Percentiles rank a stretch among this genome's conserved stretches.
phyloP scores from a whole-genome alignment of 1,140 invertebrate genomes.

The Pseudomyrmex pallidus region DNA sequence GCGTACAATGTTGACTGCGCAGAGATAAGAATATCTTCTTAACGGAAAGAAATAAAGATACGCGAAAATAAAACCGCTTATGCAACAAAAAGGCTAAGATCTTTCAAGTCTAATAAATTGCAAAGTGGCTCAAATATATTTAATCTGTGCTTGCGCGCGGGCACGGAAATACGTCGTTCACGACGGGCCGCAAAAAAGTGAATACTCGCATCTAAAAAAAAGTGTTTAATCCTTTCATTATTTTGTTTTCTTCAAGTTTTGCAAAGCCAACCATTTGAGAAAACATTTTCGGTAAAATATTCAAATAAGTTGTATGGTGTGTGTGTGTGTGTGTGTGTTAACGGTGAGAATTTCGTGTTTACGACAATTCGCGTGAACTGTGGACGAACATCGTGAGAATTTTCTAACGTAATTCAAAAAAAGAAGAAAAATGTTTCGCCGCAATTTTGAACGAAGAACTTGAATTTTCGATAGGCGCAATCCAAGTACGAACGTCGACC shows the following conservation, averaged over 20 bases:
- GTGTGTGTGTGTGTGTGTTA: background rate
- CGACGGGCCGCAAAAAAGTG: background rate
- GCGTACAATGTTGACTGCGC: background rate
- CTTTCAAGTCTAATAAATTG: slow-evolving; percentile 14
- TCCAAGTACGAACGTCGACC: slow-evolving; percentile 34
- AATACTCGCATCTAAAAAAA: slow-evolving; percentile 11
- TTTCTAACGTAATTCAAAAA: background rate
- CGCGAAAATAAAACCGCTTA: slow-evolving; percentile 25
- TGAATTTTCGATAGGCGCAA: background rate
- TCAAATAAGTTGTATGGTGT: slow-evolving; percentile 8
- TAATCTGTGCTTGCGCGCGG: slow-evolving; percentile 10
- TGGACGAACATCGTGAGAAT: background rate
- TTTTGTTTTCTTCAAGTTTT: background rate
- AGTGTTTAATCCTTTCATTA: slow-evolving; percentile 2
- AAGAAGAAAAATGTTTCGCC: no score
- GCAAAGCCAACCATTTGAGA: background rate
- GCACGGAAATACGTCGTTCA: background rate
- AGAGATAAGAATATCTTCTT: slow-evolving; percentile 40
- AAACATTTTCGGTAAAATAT: slow-evolving; percentile 17
- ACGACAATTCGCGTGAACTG: slow-evolving; percentile 22
- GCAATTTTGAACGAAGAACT: no score
- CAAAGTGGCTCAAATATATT: background rate
- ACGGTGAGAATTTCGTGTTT: slow-evolving; percentile 36
- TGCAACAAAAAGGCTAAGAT: slow-evolving; percentile 19
- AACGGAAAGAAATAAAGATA: slow-evolving; percentile 3